Percentiles rank a stretch among this genome's conserved stretches.
phyloP scores from a whole-genome alignment of 2,888 invertebrate genomes.

The Catocala fraxini region DNA sequence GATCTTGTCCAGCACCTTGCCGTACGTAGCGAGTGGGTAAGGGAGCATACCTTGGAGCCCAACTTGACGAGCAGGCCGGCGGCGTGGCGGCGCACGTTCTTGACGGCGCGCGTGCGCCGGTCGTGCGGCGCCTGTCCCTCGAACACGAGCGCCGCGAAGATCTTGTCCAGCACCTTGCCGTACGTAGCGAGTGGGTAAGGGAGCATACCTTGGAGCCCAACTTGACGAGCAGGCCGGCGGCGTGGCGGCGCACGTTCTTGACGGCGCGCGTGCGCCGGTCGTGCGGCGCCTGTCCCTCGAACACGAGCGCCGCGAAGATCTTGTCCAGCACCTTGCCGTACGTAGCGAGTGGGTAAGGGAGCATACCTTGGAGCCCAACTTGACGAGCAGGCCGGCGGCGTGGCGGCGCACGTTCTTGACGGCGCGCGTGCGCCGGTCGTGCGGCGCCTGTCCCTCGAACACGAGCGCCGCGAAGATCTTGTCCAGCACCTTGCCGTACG shows the following conservation, averaged over 20 bases:
- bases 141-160: conserved; percentile 94
- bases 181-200: too few species aligned
- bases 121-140: conserved; percentile 89
- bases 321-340: conserved; percentile 91
- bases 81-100: conserved; percentile 95
- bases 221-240: conserved; percentile 96
- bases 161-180: conserved; percentile 92
- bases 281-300: conserved; percentile 89
- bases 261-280: conserved; percentile 91
- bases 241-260: conserved; percentile 95
- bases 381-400: conserved; percentile 96
- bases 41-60: conserved; percentile 57
- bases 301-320: conserved; percentile 94
- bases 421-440: conserved; percentile 90
- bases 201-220: conserved; percentile 77
- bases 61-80: conserved; percentile 96
- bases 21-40: neutral
- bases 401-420: conserved; percentile 96
- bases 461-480: conserved; percentile 96
- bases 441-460: conserved; percentile 89
- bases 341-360: too few species aligned
- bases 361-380: conserved; percentile 85
- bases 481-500: conserved; percentile 88
- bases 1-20: conserved; percentile 93
- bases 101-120: conserved; percentile 91